phyloP scores from a whole-genome alignment of 2,888 invertebrate genomes.

The Xanthorhoe designata region DNA sequence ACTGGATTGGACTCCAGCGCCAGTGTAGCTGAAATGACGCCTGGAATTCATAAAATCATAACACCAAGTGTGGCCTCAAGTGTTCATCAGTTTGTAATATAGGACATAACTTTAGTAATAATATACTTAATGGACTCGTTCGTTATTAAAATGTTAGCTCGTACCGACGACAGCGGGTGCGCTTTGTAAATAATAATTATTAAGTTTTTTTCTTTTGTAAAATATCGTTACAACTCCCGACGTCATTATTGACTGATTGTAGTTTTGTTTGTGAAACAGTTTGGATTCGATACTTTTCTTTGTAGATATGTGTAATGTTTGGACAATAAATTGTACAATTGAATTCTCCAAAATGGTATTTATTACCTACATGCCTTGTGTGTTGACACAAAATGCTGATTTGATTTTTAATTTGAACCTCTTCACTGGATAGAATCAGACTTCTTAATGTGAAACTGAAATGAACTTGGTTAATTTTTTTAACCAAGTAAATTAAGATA shows the following conservation, averaged over 20 bases:
- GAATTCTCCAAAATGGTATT: conserved; percentile 56
- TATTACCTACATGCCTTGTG: conserved; percentile 33
- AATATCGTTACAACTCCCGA: conserved; percentile 64
- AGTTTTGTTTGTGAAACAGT: conserved; percentile 49
- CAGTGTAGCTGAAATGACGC: no score
- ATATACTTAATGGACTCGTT: conserved; percentile 39
- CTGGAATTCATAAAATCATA: conserved; percentile 15
- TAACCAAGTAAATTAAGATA: conserved; percentile 5
- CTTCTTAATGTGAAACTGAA: conserved; percentile 4
- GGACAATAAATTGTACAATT: conserved; percentile 78
- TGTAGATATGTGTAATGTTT: conserved; percentile 80
- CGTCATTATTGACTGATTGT: conserved; percentile 54
- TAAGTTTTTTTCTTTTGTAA: conserved; percentile 76
- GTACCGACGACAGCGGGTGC: conserved; percentile 62
- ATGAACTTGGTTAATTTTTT: conserved; percentile 17
- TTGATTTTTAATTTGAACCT: conserved; percentile 1
- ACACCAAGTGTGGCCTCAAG: conserved; percentile 67
- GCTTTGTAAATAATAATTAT: conserved; percentile 81
- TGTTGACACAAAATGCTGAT: conserved; percentile 28
- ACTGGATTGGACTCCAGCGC: background rate
- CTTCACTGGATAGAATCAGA: conserved; percentile 3
- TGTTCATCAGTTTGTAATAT: conserved; percentile 66
- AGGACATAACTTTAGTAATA: conserved; percentile 48
- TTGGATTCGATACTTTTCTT: conserved; percentile 58
- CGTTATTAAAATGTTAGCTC: conserved; percentile 43